Evolutionary conservation across 2,888 invertebrate genomes (phyloP).

Genomic region (Sarcophaga rosellei): DNA sequence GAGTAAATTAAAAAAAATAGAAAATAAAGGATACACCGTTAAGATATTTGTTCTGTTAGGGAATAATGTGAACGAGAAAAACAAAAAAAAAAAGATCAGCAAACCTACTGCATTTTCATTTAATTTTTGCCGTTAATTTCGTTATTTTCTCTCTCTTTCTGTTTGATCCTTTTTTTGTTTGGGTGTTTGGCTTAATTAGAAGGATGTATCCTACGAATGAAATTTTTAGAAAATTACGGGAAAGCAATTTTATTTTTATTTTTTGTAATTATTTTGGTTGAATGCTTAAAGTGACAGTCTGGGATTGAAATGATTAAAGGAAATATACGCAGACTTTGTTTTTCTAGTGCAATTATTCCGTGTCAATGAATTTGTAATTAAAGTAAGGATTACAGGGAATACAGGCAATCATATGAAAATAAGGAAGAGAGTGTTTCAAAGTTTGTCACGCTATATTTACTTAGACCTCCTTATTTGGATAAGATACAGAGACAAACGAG

Average conservation of each 20-base stretch:
- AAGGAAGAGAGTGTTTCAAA: too few relatives aligned
- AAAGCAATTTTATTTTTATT: too few relatives aligned
- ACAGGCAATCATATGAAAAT: too few relatives aligned
- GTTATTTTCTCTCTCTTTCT: not conserved
- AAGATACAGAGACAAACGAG: too few relatives aligned
- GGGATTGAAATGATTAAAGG: not conserved
- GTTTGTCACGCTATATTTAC: too few relatives aligned
- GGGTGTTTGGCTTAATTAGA: not conserved
- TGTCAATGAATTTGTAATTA: too few relatives aligned
- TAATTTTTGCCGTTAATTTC: conserved; percentile 10
- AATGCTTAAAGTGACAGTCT: not conserved
- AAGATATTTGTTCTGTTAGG: conserved; percentile 27
- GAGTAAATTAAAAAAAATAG: conserved; percentile 54
- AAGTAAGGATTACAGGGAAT: too few relatives aligned
- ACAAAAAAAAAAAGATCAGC: not conserved
- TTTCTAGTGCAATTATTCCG: too few relatives aligned
- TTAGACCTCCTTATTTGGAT: too few relatives aligned
- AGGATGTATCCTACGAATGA: conserved; percentile 31
- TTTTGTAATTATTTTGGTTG: not conserved
- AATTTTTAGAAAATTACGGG: not conserved
- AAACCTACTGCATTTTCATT: not conserved
- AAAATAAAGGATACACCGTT: conserved; percentile 34
- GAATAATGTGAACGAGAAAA: not conserved
- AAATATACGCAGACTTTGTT: too few relatives aligned
- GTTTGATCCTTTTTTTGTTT: not conserved